Evolutionary conservation across 2,113 vertebrate species (phyloP), one percentile per base, ranked within the genome.

Genomic region (Andinoacara biseriatus): DNA sequence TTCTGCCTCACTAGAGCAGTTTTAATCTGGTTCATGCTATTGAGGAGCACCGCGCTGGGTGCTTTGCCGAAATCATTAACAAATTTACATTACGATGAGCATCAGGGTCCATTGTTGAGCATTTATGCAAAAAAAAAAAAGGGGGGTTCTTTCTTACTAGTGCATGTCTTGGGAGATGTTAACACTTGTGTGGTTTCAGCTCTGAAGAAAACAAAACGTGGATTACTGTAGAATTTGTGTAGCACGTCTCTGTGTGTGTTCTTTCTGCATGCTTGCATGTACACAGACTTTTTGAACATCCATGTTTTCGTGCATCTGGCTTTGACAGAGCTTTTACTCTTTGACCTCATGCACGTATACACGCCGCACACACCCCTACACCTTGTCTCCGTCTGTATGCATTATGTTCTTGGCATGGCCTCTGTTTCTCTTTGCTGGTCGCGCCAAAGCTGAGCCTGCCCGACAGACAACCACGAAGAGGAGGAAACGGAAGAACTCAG

Each of bases 401-500:
- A n/a, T 94, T 92, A 92, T 91, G 86, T 80, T 93, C 80, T 93
- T 91, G 90, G 93, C 91, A 76, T 91, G 60, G 90, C 91, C 90
- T 95, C 87, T 93, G 89, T 94, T 94, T 94, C 65, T 91, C 72
- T 87, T 89, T 92, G 90, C 91, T 91, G 89, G 91, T 91, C 92
- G 92, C 31, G 92, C 90, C 92, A 94, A 95, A 97, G 97, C 97
- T 96, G 98, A 99, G 95, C 97, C 98, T 80, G 97, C 98, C 95
- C 96, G 98, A 96, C 98, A 98, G 95, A 97, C 97, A 0, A 97
- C 98, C 81, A 98, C 97, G 54, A 99, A 99, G 94, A 95, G 98
- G 95, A 97, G 98, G 87, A 99, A 99, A 97, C 96, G 98, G 92
- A 99, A 99, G 98, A 99, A 99, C 92, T 99, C 98, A 0, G 98